Base-by-base conservation (phyloP, 2,113 vertebrate species). In the Ictalurus furcatus region DNA sequence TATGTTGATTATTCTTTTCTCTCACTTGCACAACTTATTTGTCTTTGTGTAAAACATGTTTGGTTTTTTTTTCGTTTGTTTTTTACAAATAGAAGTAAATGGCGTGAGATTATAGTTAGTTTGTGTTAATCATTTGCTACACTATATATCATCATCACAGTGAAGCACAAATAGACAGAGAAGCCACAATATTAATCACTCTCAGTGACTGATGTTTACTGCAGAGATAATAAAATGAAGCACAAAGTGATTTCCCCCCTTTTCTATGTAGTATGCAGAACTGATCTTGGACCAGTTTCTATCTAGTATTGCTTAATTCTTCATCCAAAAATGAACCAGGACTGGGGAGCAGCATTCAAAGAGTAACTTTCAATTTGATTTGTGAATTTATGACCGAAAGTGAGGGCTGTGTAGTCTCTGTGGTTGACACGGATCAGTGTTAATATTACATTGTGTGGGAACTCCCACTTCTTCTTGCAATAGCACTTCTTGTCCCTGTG, bases 381-480 rank as follows among this genome's bases (percentile, higher is more conserved):
- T 48, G 21, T 6, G 1, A 8, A 0, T 71, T 76, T 65, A 65
- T 85, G 71, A 73, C 63, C 25, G 59, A 89, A 54, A 89, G 52
- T 80, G 56, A 58, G 30, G 4, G 23, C 4, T 1, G 34, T 69
- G 21, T 40, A 79, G 21, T 89, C 44, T 89, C 88, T 85, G 40
- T 85, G 84, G 82, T 78, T 89, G 21, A 89, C 82, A 65, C 12
- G 14, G 73, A 71, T 65, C 82, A 56, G 19, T 11, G 16, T 12
- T 48, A 25, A 58, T 28, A 48, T 85, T 80, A 23, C 83, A 79
- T 12, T 48, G 44, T 67, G 61, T 88, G 90, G 85, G 87, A 90
- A 87, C 85, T 90, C 85, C 71, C 59, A 90, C 79, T 90, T 90
- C 90, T 86, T 90, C 87, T 76, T 88, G 87, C 48, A 69, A 34